Evolutionary conservation across 1,140 invertebrate genomes (phyloP).

Genomic region (Acromyrmex heyeri): DNA sequence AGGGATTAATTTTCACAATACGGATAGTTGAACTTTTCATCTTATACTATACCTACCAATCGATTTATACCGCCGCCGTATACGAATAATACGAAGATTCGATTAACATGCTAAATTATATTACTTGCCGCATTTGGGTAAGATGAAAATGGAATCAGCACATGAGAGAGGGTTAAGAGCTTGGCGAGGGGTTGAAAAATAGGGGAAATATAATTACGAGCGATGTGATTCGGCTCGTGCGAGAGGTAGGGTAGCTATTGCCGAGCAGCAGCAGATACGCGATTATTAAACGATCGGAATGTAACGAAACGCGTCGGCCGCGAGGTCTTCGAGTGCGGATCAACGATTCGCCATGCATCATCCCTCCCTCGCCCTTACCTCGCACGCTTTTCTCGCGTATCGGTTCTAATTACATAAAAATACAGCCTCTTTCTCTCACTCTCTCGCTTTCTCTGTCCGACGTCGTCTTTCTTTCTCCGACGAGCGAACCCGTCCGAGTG

Average conservation of each 20-base stretch:
- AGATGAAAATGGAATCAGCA: constrained; percentile 49
- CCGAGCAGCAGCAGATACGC: constrained; percentile 41
- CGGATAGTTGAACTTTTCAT: constrained; percentile 7
- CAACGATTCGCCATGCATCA: constrained; percentile 50
- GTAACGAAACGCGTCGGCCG: constrained; percentile 55
- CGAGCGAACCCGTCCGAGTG: constrained; percentile 14
- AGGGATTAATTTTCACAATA: constrained; percentile 9
- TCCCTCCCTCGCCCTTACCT: background rate
- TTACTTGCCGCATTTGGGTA: constrained; percentile 46
- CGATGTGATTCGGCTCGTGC: constrained; percentile 23
- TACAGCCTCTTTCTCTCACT: background rate
- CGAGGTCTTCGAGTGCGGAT: constrained; percentile 60
- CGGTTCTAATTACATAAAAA: constrained; percentile 61
- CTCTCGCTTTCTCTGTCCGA: no score
- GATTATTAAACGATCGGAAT: constrained; percentile 64
- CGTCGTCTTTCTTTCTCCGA: background rate
- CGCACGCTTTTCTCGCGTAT: constrained; percentile 28
- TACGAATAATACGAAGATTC: constrained; percentile 29
- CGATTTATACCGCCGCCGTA: constrained; percentile 5
- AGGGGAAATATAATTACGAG: constrained; percentile 52
- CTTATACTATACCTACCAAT: background rate
- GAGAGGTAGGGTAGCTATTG: constrained; percentile 11
- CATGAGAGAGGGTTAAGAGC: constrained; percentile 18
- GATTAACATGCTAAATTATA: constrained; percentile 39
- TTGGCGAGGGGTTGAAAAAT: constrained; percentile 46